A percentile compares a stretch with the other conserved stretches of the same genome.
Conservation (phyloP, 2,797 vertebrate genomes). For the Dipus sagitta region DNA sequence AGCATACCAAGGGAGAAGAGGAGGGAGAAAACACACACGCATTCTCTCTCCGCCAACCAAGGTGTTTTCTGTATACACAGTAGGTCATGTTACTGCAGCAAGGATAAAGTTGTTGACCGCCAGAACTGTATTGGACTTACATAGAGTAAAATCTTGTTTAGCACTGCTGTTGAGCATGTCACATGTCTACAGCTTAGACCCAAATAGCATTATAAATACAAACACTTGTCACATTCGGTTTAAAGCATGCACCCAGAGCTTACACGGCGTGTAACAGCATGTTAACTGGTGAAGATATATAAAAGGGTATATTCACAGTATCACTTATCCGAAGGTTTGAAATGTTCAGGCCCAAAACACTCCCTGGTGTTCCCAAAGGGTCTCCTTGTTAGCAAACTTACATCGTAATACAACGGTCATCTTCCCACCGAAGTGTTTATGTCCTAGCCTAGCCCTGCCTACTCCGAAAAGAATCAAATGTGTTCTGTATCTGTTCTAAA, state of each 20-base stretch:
- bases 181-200: neutral
- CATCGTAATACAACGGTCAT: neutral
- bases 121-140: rapidly evolving
- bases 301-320: neutral
- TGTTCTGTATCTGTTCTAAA: slow-evolving; percentile 1
- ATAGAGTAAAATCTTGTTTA: neutral
- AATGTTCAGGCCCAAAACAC: slow-evolving; percentile 37
- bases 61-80: neutral
- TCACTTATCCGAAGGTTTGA: neutral
- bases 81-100: neutral
- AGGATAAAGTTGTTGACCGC: neutral
- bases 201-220: neutral
- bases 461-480: neutral
- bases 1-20: neutral
- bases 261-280: neutral
- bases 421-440: neutral
- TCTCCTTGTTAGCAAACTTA: neutral
- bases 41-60: neutral
- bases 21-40: neutral
- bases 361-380: neutral
- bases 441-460: neutral
- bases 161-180: neutral
- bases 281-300: neutral
- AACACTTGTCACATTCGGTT: neutral
- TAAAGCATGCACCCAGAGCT: neutral